Evolutionary conservation across 1,140 invertebrate genomes (phyloP).

Genomic region (Drosophila pectinifera): DNA sequence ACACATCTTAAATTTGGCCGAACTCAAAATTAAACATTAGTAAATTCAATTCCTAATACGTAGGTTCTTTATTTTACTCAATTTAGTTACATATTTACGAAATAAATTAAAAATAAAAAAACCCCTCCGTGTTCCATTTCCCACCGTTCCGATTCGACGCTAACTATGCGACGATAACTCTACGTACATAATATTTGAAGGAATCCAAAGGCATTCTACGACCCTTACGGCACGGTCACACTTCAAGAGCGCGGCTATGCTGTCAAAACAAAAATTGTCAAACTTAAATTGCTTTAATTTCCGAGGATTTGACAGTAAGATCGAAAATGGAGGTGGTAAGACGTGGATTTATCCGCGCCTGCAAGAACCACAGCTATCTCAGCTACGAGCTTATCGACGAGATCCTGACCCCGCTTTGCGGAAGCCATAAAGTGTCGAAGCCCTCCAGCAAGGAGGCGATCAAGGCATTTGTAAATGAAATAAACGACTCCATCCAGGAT

Average conservation of each 20-base stretch:
- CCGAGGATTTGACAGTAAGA: background rate
- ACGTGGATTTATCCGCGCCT: slow-evolving; percentile 58
- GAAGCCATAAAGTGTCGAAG: slow-evolving; percentile 39
- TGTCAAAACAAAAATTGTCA: background rate
- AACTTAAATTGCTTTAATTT: background rate
- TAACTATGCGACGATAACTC: too few species aligned
- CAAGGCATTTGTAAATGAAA: slow-evolving; percentile 42
- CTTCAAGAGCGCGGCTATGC: slow-evolving; percentile 2
- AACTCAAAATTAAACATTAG: too few species aligned
- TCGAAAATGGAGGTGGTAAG: slow-evolving; percentile 49
- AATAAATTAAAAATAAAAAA: too few species aligned
- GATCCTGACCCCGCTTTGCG: slow-evolving; percentile 55
- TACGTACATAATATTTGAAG: too few species aligned
- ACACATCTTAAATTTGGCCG: too few species aligned
- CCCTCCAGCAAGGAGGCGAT: slow-evolving; percentile 47
- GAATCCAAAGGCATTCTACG: background rate
- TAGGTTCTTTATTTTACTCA: too few species aligned
- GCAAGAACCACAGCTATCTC: slow-evolving; percentile 63
- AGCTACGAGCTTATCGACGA: slow-evolving; percentile 43
- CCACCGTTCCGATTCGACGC: too few species aligned
- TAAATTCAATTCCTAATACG: too few species aligned
- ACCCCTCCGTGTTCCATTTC: too few species aligned
- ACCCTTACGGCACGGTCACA: background rate
- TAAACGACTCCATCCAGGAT: slow-evolving; percentile 39
- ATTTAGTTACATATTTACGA: too few species aligned